Evolutionary conservation across 2,113 vertebrate species (phyloP).

Genomic region (Xenotilapia leptura): DNA sequence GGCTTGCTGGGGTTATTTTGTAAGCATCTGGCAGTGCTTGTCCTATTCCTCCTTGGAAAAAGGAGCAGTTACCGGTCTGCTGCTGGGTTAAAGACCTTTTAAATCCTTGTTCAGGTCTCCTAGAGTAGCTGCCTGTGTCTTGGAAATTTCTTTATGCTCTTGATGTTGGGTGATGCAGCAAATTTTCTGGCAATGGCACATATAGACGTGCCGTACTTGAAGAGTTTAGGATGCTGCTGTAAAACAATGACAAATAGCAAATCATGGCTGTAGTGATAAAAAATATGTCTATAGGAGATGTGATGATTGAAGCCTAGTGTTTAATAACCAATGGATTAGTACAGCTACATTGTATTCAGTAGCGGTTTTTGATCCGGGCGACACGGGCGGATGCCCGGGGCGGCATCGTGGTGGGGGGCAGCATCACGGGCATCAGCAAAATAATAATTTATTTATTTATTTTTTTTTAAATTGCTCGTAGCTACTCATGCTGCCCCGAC

Average conservation of each 20-base stretch:
- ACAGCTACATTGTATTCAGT: background rate
- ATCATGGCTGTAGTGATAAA: background rate
- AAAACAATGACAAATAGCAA: background rate
- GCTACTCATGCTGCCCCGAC: background rate
- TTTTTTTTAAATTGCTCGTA: background rate
- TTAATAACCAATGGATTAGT: background rate
- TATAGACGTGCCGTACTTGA: background rate
- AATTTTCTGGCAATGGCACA: background rate
- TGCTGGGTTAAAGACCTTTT: background rate
- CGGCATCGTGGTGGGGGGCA: rapidly evolving
- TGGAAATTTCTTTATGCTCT: background rate
- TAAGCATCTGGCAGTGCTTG: background rate
- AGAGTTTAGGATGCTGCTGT: background rate
- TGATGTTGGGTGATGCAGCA: background rate
- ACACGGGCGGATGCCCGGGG: background rate
- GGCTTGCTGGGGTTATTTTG: background rate
- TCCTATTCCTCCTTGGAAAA: background rate
- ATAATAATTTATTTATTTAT: no score
- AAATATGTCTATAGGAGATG: background rate
- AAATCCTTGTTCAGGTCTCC: background rate
- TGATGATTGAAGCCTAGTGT: background rate
- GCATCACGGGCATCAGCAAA: background rate
- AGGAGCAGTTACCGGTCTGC: background rate
- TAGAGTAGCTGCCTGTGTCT: background rate
- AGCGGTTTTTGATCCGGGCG: rapidly evolving